Evolutionary conservation across 2,888 invertebrate species (phyloP), one percentile per base, ranked within the genome.

Genomic region (Drosophila anomalipes): DNA sequence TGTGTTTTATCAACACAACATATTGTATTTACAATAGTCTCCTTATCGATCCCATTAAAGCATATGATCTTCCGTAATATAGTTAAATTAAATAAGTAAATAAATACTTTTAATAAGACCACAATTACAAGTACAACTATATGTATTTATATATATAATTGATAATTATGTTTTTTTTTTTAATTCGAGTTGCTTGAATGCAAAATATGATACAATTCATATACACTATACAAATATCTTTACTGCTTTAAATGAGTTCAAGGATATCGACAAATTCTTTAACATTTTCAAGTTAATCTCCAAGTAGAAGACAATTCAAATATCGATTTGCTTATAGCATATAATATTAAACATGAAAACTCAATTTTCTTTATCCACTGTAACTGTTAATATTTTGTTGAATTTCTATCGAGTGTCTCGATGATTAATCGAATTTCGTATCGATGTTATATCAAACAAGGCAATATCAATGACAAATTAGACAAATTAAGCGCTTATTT

Each of bases 11-110:
- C 47, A 26, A 4, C 7, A 47, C 0, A 26, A 26, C 2, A 26
- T 0, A 1, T 16, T 16, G 9, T 4, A 4, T 0, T 22, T 47
- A 7, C 6, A 14, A 22, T 7, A 4, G 7, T n/a, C 1, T 22
- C 0, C 0, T 22, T 47, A 7, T 22, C 0, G 4, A 7, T 16
- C 7, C 14, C 14, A 47, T 22, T 22, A 4, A 22, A 14, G 22
- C 47, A 6, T 1, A 6, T 44, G 1, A 44, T n/a, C 12, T 41
- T 5, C 12, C 0, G 1, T 14, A 6, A 44, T 14, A 44, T 6
- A 14, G 1, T 14, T 44, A 1, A 22, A 22, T 2, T 39, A 19
- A 39, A 10, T 14, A 44, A 22, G 14, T 44, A 44, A 3, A 14
- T 44, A 14, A 44, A 14, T 12, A 22, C 14, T 3, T 44, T 14